Evolutionary conservation across 2,888 invertebrate genomes (phyloP), one percentile per base, ranked within the genome.

Genomic region (Melipona bicolor): DNA sequence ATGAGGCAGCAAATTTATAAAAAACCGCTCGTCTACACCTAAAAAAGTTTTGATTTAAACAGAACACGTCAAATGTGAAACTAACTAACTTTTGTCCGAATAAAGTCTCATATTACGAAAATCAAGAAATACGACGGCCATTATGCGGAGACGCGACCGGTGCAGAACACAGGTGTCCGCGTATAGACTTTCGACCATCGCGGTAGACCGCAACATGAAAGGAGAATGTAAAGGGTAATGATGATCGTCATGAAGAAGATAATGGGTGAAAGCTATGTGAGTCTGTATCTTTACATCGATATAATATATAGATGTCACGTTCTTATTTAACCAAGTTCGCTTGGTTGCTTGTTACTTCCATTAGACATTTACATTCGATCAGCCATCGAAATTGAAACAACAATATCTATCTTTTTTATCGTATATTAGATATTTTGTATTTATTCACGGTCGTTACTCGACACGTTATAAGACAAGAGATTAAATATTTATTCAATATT

Each of bases 41-140:
- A 43, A 43, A 43, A 43, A 43, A 43, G 43, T 43, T 43, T 43
- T 43, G 1, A 43, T 43, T 9, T 43, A 43, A 43, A 43, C 9
- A 43, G 59, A 70, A 61, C 32, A 19, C 19, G 62, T 36, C 50
- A 43, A 65, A 71, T 59, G 56, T 5, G 24, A 62, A 49, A 50
- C 54, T 71, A 32, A 43, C 43, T 59, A 59, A 69, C 62, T 76
- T 62, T 64, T 43, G 43, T 52, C 62, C 2, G 32, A 17, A 50
- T 76, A 62, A 83, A 82, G 82, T 83, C 83, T 83, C 71, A 64
- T 62, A 62, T 84, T 81, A 52, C 69, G 59, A 84, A 72, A 84
- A 83, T 74, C 68, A 71, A 72, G 62, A 19, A 75, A 21, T 21
- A 61, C 49, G 21, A 59, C 67, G 62, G 49, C 49, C 75, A 49